These are phyloP conservation scores for Battus philenor DNA, from an alignment of 1,140 invertebrate species.

Conservation along the genomic window DNA sequence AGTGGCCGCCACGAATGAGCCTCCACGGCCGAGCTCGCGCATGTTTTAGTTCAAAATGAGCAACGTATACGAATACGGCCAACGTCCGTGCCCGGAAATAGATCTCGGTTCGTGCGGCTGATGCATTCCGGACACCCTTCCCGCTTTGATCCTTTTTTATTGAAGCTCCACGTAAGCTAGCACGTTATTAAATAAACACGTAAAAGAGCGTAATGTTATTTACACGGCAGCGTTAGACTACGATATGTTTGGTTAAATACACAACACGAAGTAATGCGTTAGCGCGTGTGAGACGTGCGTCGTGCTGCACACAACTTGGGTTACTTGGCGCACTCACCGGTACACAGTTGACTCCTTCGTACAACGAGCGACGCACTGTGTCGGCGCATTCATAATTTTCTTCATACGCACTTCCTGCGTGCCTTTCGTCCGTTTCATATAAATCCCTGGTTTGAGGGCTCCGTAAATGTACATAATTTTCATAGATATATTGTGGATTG, in stretches of 20 bases:
- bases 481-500: conserved; percentile 48
- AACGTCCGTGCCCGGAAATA: conserved; percentile 66
- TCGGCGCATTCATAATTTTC: conserved; percentile 32
- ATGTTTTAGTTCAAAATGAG: conserved; percentile 69
- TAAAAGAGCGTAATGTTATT: conserved; percentile 26
- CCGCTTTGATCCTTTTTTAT: conserved; percentile 47
- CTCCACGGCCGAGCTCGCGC: conserved; percentile 69
- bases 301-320: conserved; percentile 37
- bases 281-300: conserved; percentile 40
- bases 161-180: conserved; percentile 28
- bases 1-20: conserved; percentile 70
- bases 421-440: conserved; percentile 27
- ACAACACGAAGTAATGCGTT: conserved; percentile 35
- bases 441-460: conserved; percentile 25
- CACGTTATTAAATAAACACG: conserved; percentile 24
- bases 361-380: conserved; percentile 52
- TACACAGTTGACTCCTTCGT: conserved; percentile 61
- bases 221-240: conserved; percentile 23
- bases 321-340: conserved; percentile 59
- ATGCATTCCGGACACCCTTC: conserved; percentile 55
- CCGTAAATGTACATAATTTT: conserved; percentile 27
- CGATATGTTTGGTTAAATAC: conserved; percentile 28
- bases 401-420: conserved; percentile 28
- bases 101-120: conserved; percentile 53
- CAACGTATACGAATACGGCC: conserved; percentile 55